phyloP scores from a whole-genome alignment of 1,140 invertebrate genomes.

The Pogonomyrmex californicus region DNA sequence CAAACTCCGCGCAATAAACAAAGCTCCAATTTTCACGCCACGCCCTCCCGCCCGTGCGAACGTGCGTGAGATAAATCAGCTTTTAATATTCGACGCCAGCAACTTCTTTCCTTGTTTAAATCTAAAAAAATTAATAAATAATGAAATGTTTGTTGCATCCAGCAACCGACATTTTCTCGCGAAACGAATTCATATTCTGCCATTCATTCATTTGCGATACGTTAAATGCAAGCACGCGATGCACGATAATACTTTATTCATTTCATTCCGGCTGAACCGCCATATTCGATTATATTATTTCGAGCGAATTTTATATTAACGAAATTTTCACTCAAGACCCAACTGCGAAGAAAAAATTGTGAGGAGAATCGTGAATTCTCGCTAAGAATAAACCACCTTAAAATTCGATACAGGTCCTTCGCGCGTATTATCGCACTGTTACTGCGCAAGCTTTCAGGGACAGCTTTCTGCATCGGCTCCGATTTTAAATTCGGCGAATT shows the following conservation, averaged over 20 bases:
- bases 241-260: not conserved
- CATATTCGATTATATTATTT: slow-evolving; percentile 23
- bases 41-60: slow-evolving; percentile 56
- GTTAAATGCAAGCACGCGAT: not conserved
- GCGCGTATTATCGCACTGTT: not conserved
- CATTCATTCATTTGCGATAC: too few relatives aligned
- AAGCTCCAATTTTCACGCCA: slow-evolving; percentile 68
- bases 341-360: not conserved
- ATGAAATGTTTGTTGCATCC: not conserved
- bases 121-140: not conserved
- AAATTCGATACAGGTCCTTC: not conserved
- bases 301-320: not conserved
- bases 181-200: not conserved
- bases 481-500: slow-evolving; percentile 40
- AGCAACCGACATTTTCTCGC: not conserved
- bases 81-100: slow-evolving; percentile 31
- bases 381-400: slow-evolving; percentile 1
- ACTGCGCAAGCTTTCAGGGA: not conserved
- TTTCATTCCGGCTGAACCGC: not conserved
- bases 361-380: not conserved
- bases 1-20: slow-evolving; percentile 75
- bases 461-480: not conserved
- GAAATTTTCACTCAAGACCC: slow-evolving; percentile 2
- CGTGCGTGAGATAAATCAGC: slow-evolving; percentile 60
- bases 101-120: not conserved